These are phyloP conservation scores for Epinephelus awoara DNA, from an alignment of 2,797 vertebrate genomes.

Conservation along the genomic window DNA sequence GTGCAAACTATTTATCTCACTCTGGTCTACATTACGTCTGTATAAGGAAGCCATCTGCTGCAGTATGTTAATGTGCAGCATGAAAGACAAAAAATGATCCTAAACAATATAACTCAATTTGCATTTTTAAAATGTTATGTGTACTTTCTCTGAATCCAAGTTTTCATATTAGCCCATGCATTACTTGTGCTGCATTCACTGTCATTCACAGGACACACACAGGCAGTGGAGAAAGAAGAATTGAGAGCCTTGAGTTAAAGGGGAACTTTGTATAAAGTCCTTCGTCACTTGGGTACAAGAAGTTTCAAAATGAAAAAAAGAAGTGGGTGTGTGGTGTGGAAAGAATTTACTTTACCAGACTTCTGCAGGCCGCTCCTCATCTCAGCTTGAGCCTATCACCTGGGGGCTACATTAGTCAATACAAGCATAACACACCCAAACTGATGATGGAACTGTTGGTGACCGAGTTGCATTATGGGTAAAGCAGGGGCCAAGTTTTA, in stretches of 20 bases:
- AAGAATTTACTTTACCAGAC: not conserved
- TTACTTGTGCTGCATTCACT: not conserved
- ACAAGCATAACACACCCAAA: not conserved
- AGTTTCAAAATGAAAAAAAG: not conserved
- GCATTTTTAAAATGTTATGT: not conserved
- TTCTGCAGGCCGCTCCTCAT: not conserved
- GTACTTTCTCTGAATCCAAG: not conserved
- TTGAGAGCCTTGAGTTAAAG: not conserved
- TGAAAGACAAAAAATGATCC: not conserved
- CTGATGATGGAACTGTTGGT: not conserved
- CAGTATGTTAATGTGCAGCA: not conserved
- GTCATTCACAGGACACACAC: not conserved
- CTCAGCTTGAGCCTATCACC: not conserved
- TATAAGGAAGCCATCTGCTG: not conserved
- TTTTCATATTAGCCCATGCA: not conserved
- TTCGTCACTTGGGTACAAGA: not conserved
- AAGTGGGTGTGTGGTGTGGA: not conserved
- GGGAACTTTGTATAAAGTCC: not conserved
- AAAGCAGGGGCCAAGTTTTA: not conserved
- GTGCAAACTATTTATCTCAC: conserved; percentile 2
- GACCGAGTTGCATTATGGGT: not conserved
- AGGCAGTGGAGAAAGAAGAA: not conserved
- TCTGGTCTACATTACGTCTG: not conserved
- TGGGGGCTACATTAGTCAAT: not conserved
- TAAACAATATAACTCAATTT: not conserved